Evolutionary conservation across 2,888 invertebrate species (phyloP), one percentile per base, ranked within the genome.

Genomic region (Perizoma flavofasciatum): DNA sequence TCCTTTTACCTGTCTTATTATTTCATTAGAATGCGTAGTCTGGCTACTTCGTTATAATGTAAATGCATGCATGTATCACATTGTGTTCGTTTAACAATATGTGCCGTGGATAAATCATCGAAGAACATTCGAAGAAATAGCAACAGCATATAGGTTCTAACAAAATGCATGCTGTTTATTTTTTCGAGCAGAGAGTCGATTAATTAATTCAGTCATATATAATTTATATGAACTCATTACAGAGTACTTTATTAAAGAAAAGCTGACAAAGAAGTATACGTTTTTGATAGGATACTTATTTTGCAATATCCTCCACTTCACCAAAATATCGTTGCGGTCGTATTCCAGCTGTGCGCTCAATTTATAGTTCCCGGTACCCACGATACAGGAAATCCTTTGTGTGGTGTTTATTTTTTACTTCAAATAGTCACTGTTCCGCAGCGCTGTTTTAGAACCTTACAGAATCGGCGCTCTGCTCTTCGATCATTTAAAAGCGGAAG

Each of bases 11-110:
- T 33, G 63, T 68, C 34, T 66, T 62, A 62, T 66, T 59, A 56
- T 69, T 68, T 54, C 35, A 48, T 65, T 70, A 69, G 65, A 61
- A 57, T 61, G 50, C 61, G 59, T 65, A n/a, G 65, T 65, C 55
- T 58, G 52, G 60, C 70, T 45, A 47, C 11, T 48, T 55, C 56
- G 3, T 48, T 45, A 47, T 34, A 41, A 35, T 39, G 5, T 59
- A 52, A 65, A 63, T 54, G 55, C 57, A 64, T 61, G 64, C 52
- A 56, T 44, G 47, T 52, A 67, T 67, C 46, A 67, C 56, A 37
- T 64, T 62, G 58, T 54, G 50, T 51, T 55, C 5, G 5, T 50
- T 49, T 55, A 6, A 22, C 22, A 55, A 45, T 44, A 48, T 46
- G 45, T 40, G 9, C 55, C 50, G 48, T 49, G 46, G 11, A n/a